Conservation (phyloP, 2,113 vertebrate species). For the Vanacampus margaritifer region DNA sequence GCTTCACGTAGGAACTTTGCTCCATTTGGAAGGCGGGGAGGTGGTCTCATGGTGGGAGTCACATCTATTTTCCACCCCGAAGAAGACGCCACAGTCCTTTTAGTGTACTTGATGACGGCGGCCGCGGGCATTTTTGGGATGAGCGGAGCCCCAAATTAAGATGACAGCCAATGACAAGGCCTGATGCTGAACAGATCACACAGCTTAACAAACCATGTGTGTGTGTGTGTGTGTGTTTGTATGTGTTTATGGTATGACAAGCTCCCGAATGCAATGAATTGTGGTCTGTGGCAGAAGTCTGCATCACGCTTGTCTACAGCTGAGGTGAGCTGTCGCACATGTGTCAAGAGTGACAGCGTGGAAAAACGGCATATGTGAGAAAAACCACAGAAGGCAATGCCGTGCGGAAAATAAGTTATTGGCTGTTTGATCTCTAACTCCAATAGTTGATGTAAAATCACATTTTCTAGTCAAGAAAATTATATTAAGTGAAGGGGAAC, state of each 20-base stretch:
- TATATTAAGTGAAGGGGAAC: background rate
- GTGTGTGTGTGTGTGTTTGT: conserved; percentile 21
- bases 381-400: background rate
- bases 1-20: conserved; percentile 25
- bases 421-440: conserved; percentile 25
- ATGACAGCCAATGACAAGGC: conserved; percentile 60
- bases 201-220: conserved; percentile 14
- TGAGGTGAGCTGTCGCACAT: conserved; percentile 42
- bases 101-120: background rate
- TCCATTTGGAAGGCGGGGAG: conserved; percentile 3
- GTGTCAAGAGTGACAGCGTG: conserved; percentile 28
- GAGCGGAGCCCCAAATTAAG: conserved; percentile 51
- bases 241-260: conserved; percentile 37
- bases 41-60: conserved; percentile 20
- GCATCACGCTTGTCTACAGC: conserved; percentile 44
- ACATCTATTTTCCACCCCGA: conserved; percentile 43
- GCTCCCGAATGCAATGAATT: conserved; percentile 45
- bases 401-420: background rate
- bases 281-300: conserved; percentile 53
- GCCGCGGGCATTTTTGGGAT: conserved; percentile 13
- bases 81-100: conserved; percentile 15
- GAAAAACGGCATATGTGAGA: conserved; percentile 13
- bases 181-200: conserved; percentile 43
- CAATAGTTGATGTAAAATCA: conserved; percentile 15
- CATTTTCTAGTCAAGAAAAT: background rate